Evolutionary conservation across 2,797 vertebrate genomes (phyloP).

Genomic region (Rhodeus uyekii): DNA sequence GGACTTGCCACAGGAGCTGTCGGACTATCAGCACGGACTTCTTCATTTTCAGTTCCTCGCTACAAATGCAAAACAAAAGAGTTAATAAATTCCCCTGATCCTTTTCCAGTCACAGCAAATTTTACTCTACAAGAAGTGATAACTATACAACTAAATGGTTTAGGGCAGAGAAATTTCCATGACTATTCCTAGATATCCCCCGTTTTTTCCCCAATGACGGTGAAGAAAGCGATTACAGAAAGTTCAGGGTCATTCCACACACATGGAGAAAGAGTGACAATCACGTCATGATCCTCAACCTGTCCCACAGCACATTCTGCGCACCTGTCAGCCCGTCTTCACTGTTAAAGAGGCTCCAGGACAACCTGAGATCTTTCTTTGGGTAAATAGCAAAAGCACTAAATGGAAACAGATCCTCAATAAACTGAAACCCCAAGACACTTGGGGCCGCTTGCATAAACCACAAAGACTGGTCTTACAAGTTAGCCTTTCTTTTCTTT

Average conservation of each 20-base stretch:
- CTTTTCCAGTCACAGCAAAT: background rate
- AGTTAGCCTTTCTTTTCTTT: background rate
- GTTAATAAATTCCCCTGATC: background rate
- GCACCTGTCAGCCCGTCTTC: background rate
- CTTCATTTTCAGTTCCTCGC: slow-evolving; percentile 80
- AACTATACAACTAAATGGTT: background rate
- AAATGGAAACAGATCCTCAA: slow-evolving; percentile 10
- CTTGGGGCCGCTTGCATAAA: background rate
- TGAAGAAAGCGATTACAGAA: background rate
- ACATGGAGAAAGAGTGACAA: background rate
- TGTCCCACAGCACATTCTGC: background rate
- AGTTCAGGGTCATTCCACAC: background rate
- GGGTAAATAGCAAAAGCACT: background rate
- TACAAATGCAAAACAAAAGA: slow-evolving; percentile 52
- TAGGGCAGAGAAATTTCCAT: background rate
- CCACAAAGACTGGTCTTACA: background rate
- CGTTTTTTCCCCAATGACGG: background rate
- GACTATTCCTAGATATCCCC: background rate
- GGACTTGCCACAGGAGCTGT: slow-evolving; percentile 67
- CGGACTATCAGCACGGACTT: slow-evolving; percentile 65
- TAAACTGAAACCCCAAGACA: background rate
- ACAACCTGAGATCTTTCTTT: background rate
- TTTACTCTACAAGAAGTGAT: background rate
- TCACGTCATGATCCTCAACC: background rate
- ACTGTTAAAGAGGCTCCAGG: background rate